These are phyloP conservation scores for Cecidostiba fungosa DNA, from an alignment of 2,888 invertebrate genomes.

Conservation along the genomic window DNA sequence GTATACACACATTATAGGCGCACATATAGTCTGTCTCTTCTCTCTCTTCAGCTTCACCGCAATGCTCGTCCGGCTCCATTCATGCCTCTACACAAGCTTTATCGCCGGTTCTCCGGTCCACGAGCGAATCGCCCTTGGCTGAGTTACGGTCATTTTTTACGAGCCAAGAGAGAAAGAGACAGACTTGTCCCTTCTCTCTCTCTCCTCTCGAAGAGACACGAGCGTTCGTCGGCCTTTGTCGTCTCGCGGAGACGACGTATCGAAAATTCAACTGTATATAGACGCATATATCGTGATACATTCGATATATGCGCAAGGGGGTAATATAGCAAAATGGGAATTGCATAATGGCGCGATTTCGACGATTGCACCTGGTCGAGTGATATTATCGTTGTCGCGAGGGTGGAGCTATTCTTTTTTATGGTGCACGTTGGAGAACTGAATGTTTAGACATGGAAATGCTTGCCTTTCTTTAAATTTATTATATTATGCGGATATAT, in stretches of 20 bases:
- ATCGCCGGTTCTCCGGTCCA: neutral
- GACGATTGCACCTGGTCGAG: neutral
- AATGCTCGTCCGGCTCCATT: conserved; percentile 6
- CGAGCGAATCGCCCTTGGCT: conserved; percentile 34
- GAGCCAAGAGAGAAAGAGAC: neutral
- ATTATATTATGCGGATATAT: too few relatives aligned
- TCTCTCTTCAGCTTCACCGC: neutral
- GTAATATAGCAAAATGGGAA: neutral
- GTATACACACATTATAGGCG: neutral
- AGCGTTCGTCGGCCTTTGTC: neutral
- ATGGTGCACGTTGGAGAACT: neutral
- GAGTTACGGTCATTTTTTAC: conserved; percentile 44
- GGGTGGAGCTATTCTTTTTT: neutral
- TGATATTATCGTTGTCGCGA: neutral
- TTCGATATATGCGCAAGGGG: neutral
- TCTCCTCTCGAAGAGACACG: neutral
- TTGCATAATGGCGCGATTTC: neutral
- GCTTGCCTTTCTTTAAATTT: too few relatives aligned
- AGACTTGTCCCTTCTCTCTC: conserved; percentile 13
- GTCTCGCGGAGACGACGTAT: neutral
- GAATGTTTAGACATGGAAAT: neutral
- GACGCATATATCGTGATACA: neutral
- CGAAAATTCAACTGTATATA: neutral
- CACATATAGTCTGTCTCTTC: neutral
- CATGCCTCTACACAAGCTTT: conserved; percentile 10